Evolutionary conservation across 2,797 vertebrate genomes (phyloP).

Genomic region (Telmatherina bonti): DNA sequence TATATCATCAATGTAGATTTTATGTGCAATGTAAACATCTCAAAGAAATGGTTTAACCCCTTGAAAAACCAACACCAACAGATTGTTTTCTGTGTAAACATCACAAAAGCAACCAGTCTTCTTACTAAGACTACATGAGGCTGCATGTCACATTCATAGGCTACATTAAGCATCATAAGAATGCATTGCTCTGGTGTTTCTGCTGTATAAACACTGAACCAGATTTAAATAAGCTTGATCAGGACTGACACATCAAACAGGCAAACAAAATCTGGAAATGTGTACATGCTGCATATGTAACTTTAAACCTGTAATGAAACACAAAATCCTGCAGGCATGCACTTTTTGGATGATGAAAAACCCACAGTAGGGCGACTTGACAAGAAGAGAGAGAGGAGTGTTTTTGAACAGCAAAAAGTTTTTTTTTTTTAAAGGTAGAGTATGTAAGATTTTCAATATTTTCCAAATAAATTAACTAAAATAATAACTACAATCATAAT

Average conservation of each 20-base stretch:
- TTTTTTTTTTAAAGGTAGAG: too few relatives aligned
- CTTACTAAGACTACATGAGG: background rate
- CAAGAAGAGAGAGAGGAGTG: background rate
- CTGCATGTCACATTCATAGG: background rate
- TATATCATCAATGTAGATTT: background rate
- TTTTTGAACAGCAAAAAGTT: too few relatives aligned
- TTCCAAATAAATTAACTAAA: too few relatives aligned
- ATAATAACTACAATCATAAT: too few relatives aligned
- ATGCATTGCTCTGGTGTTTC: background rate
- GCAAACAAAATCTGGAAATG: too few relatives aligned
- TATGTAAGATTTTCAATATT: too few relatives aligned
- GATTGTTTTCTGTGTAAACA: background rate
- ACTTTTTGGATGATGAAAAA: background rate
- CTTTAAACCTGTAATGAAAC: too few relatives aligned
- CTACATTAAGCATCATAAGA: background rate
- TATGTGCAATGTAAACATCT: background rate
- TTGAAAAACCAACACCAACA: background rate
- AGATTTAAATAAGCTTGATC: background rate
- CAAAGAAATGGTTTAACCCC: background rate
- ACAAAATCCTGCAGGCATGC: too few relatives aligned
- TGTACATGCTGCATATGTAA: too few relatives aligned
- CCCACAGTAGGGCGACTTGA: background rate
- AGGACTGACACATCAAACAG: too few relatives aligned
- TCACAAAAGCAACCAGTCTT: background rate
- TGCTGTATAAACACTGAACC: background rate